Evolutionary conservation across 2,888 invertebrate genomes (phyloP), one percentile per base, ranked within the genome.

Genomic region (Rhogogaster chlorosoma): DNA sequence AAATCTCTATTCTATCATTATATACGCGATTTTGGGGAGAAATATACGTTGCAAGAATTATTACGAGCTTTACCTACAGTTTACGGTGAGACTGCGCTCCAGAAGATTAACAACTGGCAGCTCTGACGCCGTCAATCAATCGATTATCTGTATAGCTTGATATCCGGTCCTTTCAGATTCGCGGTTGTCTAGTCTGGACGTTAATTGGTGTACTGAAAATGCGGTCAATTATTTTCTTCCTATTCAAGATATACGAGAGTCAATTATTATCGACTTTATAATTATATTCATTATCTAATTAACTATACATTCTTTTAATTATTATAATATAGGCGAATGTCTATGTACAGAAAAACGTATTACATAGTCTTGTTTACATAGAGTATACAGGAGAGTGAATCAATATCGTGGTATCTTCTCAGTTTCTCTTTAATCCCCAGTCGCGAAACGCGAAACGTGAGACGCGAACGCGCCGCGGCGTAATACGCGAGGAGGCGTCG

Each of bases 71-170:
- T 53, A n/a, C n/a, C n/a, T 53, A 5, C 1, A 53, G 53, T 53
- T 0, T n/a, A 18, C n/a, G 53, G n/a, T 7, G n/a, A 53, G 53
- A 53, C n/a, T 53, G n/a, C 53, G 53, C n/a, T n/a, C 6, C 7
- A 18, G 32, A 70, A 70, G n/a, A 36, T 70, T 18, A 1, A 70
- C n/a, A 3, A 10, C 45, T 32, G 5, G 32, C 18, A 32, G 6
- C 75, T 75, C 45, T 4, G 75, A 5, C 26, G 22, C 15, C 42
- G 22, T 45, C 75, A 75, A 75, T 75, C 45, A 22, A 75, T 75
- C 75, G 75, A 75, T 75, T 75, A 75, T 75, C 45, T 75, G 75
- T 32, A 70, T 70, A 36, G 7, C 18, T 26, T 45, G 7, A 45
- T 45, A 26, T 45, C 45, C 45, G 45, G 22, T 75, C 45, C 12